Evolutionary conservation across 2,888 invertebrate genomes (phyloP), one percentile per base, ranked within the genome.

Genomic region (Drosophila cognata): DNA sequence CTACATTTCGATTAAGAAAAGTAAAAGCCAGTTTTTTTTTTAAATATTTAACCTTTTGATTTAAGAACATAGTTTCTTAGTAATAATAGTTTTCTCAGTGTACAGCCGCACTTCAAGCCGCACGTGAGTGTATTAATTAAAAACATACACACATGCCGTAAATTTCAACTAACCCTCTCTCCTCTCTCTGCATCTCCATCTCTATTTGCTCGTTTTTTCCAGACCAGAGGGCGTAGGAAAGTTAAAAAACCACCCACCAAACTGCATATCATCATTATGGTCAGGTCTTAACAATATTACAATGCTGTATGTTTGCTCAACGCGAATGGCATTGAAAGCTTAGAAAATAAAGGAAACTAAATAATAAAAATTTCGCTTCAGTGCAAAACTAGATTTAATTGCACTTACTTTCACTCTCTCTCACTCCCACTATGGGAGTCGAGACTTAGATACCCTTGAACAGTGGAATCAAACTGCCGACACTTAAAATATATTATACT

Each of bases 81-180:
- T 7, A 21, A 7, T 3, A 13, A 16, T 21, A 13, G 13, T 46
- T 46, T 46, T 46, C 16, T 21, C 46, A 16, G 46, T 46, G 16
- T 18, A 18, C 67, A 33, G 55, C 10, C 11, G 18, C 11, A 38
- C 65, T 80, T 71, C 52, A 71, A 77, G 21, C 21, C 21, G 21
- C 21, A 21, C 13, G 4, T 53, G 33, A 46, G 43, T 43, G 43
- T 58, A 64, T 61, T 85, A 85, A 85, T 85, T 87, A 87, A 85
- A 87, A 85, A 75, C 75, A 82, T 84, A 77, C 84, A 87, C 87
- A 86, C 82, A 68, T 72, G 83, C 36, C 46, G 38, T 43, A 21
- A 28, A 36, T n/a, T 38, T 29, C 41, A n/a, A 35, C 41, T 33
- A 16, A 46, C 3, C 41, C 35, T 6, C 46, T 25, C 11, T 51